phyloP scores from a whole-genome alignment of 2,888 invertebrate species.

The Sarcophaga variegata region DNA sequence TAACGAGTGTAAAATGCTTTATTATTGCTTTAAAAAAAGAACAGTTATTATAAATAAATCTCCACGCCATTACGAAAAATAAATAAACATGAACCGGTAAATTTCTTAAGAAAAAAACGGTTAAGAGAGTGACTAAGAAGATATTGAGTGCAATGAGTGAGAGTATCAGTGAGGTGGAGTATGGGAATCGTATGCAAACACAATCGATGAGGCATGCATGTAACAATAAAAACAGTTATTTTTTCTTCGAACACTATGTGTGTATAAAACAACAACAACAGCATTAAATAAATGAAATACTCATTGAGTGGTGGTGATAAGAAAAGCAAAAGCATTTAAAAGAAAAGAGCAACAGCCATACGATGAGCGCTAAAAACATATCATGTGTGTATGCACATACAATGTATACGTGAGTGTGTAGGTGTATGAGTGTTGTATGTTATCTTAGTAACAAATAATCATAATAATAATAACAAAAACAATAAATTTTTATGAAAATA shows the following conservation, averaged over 20 bases:
- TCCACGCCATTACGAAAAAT: conserved; percentile 16
- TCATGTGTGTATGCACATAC: neutral
- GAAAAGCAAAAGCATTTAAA: conserved; percentile 24
- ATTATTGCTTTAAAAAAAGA: conserved; percentile 33
- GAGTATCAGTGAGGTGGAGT: neutral
- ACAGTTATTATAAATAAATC: conserved; percentile 53
- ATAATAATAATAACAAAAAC: conserved; percentile 29
- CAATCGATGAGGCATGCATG: too few species aligned
- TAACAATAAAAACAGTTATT: too few species aligned
- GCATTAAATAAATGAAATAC: conserved; percentile 28
- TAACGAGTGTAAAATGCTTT: neutral
- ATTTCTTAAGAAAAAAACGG: conserved; percentile 30
- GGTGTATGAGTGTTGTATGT: neutral
- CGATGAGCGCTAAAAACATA: conserved; percentile 15
- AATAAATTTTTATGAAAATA: neutral
- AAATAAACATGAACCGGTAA: conserved; percentile 54
- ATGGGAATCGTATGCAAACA: neutral
- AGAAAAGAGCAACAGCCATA: conserved; percentile 29
- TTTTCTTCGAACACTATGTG: too few species aligned
- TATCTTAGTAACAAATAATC: conserved; percentile 30
- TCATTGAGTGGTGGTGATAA: conserved; percentile 54
- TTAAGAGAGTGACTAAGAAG: neutral
- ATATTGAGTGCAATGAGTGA: neutral
- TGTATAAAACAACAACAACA: neutral
- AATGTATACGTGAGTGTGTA: neutral